A percentile compares a stretch with the other conserved stretches of the same genome.
These are phyloP conservation scores for Diphyllodes magnificus DNA, from an alignment of 2,113 vertebrate species.

Conservation along the genomic window DNA sequence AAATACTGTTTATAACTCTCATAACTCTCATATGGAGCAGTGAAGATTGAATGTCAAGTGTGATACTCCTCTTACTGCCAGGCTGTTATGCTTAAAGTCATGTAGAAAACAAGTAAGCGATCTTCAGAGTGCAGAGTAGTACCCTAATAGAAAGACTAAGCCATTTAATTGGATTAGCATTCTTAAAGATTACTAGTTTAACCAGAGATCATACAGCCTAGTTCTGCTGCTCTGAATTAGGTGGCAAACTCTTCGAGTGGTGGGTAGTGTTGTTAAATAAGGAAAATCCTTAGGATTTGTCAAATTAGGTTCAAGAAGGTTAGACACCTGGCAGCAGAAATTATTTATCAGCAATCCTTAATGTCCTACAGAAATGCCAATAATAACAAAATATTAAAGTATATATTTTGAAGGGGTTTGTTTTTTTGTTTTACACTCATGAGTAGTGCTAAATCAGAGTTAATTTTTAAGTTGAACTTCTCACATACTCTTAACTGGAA, in stretches of 20 bases:
- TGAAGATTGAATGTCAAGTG: neutral
- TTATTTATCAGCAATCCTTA: neutral
- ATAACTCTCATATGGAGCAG: neutral
- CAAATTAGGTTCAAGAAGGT: slow-evolving; percentile 19
- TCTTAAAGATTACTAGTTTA: slow-evolving; percentile 54
- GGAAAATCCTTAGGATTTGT: slow-evolving; percentile 59
- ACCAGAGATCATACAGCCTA: slow-evolving; percentile 1
- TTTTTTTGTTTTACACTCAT: neutral
- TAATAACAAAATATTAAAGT: neutral
- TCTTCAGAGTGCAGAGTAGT: neutral
- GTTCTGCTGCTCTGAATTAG: slow-evolving; percentile 3
- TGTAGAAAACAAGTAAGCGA: neutral
- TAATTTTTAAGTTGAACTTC: neutral
- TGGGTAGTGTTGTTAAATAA: slow-evolving; percentile 31
- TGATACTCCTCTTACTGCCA: neutral
- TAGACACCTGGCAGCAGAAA: neutral
- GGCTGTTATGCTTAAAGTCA: neutral
- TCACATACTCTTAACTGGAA: neutral
- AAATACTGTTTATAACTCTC: neutral
- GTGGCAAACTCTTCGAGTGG: neutral
- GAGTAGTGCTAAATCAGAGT: neutral
- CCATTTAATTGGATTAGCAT: slow-evolving; percentile 42
- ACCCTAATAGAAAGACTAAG: slow-evolving; percentile 13
- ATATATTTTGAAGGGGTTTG: neutral
- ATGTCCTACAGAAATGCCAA: neutral